These are phyloP conservation scores for Adoxophyes honmai DNA, from an alignment of 1,140 invertebrate species.

Conservation along the genomic window DNA sequence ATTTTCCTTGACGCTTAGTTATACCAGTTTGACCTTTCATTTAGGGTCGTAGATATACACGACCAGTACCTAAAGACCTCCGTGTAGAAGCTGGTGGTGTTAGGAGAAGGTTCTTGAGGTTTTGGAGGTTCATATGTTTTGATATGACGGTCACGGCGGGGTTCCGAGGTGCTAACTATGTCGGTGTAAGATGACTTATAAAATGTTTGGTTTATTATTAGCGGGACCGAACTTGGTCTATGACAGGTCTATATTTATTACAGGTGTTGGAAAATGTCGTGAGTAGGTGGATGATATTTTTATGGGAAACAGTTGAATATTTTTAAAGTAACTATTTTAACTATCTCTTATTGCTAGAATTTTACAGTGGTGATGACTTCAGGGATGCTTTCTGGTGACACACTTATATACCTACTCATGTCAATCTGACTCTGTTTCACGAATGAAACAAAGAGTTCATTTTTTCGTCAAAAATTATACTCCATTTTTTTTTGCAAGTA, in stretches of 20 bases:
- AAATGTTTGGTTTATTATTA: constrained; percentile 12
- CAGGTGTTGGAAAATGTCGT: not conserved
- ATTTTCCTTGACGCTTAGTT: constrained; percentile 13
- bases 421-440: no score
- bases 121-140: not conserved
- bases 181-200: not conserved
- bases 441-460: no score
- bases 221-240: not conserved
- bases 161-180: constrained; percentile 7
- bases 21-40: constrained; percentile 10
- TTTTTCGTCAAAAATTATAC: no score
- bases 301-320: no score
- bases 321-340: no score
- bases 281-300: no score
- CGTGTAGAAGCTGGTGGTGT: not conserved
- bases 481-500: no score
- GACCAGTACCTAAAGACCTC: not conserved
- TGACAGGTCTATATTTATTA: not conserved
- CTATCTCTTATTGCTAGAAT: no score
- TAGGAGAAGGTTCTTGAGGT: not conserved
- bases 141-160: constrained; percentile 8
- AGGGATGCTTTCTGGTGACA: no score
- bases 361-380: no score
- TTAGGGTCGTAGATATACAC: constrained; percentile 3
- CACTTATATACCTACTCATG: no score